A percentile compares a stretch with the other conserved stretches of the same genome.
Conservation (phyloP, 2,888 invertebrate species). For the Helleia helle region DNA sequence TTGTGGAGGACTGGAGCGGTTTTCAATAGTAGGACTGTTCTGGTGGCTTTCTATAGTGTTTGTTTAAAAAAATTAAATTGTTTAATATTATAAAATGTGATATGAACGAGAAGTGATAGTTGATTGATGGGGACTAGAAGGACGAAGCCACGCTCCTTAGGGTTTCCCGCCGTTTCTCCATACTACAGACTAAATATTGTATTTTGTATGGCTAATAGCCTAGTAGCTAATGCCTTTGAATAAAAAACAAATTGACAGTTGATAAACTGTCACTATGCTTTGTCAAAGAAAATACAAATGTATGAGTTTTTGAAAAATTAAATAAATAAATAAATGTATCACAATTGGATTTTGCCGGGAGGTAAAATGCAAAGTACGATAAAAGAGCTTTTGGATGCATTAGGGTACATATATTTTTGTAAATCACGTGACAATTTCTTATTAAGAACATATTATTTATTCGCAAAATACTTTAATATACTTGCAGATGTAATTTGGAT, state of each 20-base stretch:
- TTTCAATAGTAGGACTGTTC: too few species aligned
- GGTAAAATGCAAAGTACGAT: slow-evolving; percentile 67
- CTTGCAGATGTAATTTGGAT: slow-evolving; percentile 74
- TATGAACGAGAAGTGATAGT: too few species aligned
- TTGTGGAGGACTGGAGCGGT: too few species aligned
- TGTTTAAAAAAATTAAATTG: too few species aligned
- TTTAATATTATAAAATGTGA: too few species aligned
- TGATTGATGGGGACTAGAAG: too few species aligned
- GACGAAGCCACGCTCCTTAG: too few species aligned
- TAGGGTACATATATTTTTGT: slow-evolving; percentile 54
- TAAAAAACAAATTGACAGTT: background rate
- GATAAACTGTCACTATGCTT: background rate
- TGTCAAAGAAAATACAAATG: slow-evolving; percentile 19
- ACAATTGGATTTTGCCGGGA: slow-evolving; percentile 48
- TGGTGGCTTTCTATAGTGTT: too few species aligned
- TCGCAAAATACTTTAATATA: slow-evolving; percentile 6
- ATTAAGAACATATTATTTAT: background rate
- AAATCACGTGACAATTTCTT: background rate
- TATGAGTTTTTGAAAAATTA: slow-evolving; percentile 20
- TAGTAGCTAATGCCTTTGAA: too few species aligned
- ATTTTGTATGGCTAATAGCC: too few species aligned
- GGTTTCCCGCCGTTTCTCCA: too few species aligned
- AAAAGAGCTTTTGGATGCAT: slow-evolving; percentile 71
- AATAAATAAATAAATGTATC: slow-evolving; percentile 39
- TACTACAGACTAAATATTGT: too few species aligned